Base-by-base conservation (phyloP, 2,113 vertebrate species). In the Echinops telfairi region DNA sequence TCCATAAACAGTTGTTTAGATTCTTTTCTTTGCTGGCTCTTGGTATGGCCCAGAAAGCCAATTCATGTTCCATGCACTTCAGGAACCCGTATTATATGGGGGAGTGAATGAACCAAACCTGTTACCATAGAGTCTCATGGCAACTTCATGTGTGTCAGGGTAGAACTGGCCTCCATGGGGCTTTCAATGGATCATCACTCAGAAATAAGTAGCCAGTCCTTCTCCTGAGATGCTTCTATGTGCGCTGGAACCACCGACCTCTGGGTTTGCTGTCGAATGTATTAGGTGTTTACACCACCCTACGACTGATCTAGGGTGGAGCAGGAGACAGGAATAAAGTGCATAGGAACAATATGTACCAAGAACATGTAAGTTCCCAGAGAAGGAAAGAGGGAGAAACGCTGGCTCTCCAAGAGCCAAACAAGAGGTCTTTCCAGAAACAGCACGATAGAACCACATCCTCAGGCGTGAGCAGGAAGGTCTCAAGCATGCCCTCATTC, bases 1-100 rank as follows among this genome's bases (percentile, higher is more conserved):
- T 89, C 82, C 82, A 73, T n/a, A 82, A 84, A 70, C 4, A 36
- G 89, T 95, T 85, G 29, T 29, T 77, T 62, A 81, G 40, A 71
- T 7, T 11, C 47, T 53, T 53, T 53, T 53, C 47, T 53, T 83
- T 75, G 36, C n/a, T 29, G 57, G n/a, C 36, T 3, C 79, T 87
- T 68, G 53, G 36, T 22, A 23, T 89, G 82, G 23, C 23, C 62
- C 2, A 15, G 78, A 89, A 83, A 91, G 58, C 81, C 75, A 86
- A 15, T 25, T 84, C 58, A 40, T 40, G 8, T 15, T 57, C 43
- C 36, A 38, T 58, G 40, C 33, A 75, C 53, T 84, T 43, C 85
- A 92, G 62, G 75, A 64, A 2, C 40, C 53, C 38, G 86, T 5
- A 38, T 36, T 73, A 7, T 22, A 22, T 62, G 60, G 19, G 14